Conservation (phyloP, 2,888 invertebrate genomes). For the Lithophane ornitopus region DNA sequence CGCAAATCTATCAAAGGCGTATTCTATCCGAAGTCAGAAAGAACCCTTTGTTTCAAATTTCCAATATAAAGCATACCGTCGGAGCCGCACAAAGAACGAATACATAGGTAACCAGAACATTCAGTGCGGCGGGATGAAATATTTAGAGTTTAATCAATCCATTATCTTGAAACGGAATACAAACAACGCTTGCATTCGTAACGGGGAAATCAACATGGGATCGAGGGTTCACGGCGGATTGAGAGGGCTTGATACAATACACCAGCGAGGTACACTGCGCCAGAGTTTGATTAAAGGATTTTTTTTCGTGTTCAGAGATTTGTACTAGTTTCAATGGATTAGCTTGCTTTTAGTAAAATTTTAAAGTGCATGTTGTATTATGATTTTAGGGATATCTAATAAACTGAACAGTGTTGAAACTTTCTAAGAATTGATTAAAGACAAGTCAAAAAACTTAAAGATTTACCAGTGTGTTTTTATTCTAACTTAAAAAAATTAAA, state of each 20-base stretch:
- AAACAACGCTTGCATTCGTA: conserved; percentile 70
- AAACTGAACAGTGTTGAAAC: background rate
- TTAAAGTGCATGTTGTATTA: background rate
- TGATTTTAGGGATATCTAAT: no score
- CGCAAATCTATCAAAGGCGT: conserved; percentile 19
- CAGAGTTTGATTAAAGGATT: conserved; percentile 13
- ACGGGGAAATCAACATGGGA: conserved; percentile 67
- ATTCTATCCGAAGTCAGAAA: background rate
- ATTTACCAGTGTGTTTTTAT: background rate
- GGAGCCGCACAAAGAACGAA: conserved; percentile 32
- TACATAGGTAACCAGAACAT: conserved; percentile 28
- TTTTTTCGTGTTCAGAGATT: background rate
- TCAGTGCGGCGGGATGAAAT: conserved; percentile 64
- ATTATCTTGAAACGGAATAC: conserved; percentile 72
- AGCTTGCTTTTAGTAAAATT: background rate
- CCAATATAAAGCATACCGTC: conserved; percentile 28
- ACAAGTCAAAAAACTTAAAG: background rate
- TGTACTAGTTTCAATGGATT: conserved; percentile 4
- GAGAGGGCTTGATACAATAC: conserved; percentile 16
- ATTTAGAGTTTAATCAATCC: conserved; percentile 78
- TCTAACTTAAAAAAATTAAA: background rate
- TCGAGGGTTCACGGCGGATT: conserved; percentile 31
- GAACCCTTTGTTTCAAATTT: conserved; percentile 35
- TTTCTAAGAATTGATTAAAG: background rate
- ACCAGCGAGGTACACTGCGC: background rate